Evolutionary conservation across 2,113 vertebrate species (phyloP), one percentile per base, ranked within the genome.

Genomic region (Spea bombifrons): DNA sequence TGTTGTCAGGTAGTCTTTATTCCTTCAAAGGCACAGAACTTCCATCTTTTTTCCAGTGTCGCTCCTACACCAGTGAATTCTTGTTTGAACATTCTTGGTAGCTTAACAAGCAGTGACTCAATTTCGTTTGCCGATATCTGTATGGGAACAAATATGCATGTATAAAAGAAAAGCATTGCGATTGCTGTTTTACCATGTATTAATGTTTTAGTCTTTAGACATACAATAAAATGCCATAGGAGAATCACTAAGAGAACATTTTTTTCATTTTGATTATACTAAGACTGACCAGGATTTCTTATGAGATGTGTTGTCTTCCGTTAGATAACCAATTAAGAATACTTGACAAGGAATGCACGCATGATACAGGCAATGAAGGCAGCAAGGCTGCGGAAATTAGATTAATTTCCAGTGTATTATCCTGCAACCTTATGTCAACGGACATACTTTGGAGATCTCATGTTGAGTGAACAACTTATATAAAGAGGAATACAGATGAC

Each of bases 21-120:
- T 85, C 92, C 94, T 88, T 97, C 94, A 53, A 99, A 99, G 81
- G 95, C 96, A 84, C 95, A 98, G 87, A 99, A 94, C 89, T 97
- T 99, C 97, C 97, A 99, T 10, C 96, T 92, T 84, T 99, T 99
- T 82, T 99, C 97, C 91, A 99, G 87, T 0, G 94, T 98, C 3
- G 97, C 96, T 44, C 97, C 96, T 7, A 99, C 96, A 1, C 97
- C 97, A 5, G 95, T 97, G 89, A 99, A 95, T 85, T 99, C 96
- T 89, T 98, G 96, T 48, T 94, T 91, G 87, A 99, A 99, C 95
- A 99, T 96, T 80, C 84, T 87, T 9, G 97, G 97, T 83, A 98
- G 91, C 63, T 94, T 94, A 75, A 94, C 88, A 92, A 99, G 89
- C 76, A 99, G 94, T 64, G 93, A 92, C 84, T 99, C 96, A 50